phyloP scores from a whole-genome alignment of 2,113 vertebrate genomes.

The Aix galericulata region DNA sequence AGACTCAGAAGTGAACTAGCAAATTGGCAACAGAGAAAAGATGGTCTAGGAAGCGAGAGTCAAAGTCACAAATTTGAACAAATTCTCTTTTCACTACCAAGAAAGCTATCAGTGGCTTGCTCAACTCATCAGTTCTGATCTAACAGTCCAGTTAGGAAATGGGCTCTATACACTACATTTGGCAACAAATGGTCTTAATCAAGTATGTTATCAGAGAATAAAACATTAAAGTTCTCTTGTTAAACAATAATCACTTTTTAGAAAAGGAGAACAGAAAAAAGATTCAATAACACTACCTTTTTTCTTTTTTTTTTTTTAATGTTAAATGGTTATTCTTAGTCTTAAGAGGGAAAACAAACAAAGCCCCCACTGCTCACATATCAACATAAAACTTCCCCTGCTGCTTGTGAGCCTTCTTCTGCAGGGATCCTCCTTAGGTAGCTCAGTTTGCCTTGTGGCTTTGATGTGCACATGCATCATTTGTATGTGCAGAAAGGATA shows the following conservation, averaged over 20 bases:
- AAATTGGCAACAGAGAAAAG: background rate
- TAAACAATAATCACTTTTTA: background rate
- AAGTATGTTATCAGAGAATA: background rate
- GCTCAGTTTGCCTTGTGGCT: background rate
- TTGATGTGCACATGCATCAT: background rate
- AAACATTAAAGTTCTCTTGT: background rate
- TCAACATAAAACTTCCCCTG: background rate
- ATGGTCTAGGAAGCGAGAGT: background rate
- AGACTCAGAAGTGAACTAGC: background rate
- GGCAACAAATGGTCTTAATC: background rate
- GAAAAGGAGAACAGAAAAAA: background rate
- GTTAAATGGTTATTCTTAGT: background rate
- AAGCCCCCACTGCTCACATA: background rate
- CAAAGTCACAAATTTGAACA: background rate
- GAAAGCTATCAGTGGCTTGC: background rate
- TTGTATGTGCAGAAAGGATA: rapidly evolving
- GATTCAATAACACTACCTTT: background rate
- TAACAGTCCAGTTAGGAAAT: background rate
- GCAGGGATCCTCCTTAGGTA: background rate
- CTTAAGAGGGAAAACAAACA: background rate
- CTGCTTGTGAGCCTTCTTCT: background rate
- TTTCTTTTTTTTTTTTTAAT: background rate
- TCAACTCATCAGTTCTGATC: background rate
- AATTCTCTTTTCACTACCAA: background rate
- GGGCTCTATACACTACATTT: background rate